Evolutionary conservation across 2,888 invertebrate genomes (phyloP).

Genomic region (Suillia variegata): DNA sequence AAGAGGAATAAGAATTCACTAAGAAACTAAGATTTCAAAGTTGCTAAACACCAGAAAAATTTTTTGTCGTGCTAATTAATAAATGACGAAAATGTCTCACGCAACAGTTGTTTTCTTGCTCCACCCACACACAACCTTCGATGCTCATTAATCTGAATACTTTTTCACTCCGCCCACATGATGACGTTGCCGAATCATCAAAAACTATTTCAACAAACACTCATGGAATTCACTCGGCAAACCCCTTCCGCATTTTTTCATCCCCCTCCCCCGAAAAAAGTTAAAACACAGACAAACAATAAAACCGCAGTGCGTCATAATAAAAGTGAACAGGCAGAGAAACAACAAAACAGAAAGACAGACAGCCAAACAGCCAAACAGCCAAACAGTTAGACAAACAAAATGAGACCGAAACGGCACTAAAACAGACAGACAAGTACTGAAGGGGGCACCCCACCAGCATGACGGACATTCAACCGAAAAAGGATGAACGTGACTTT

Average conservation of each 20-base stretch:
- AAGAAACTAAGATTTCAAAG: too few relatives aligned
- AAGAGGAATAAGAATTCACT: too few relatives aligned
- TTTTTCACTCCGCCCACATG: neutral
- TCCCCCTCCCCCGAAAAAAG: neutral
- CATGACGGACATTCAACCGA: conserved; percentile 43
- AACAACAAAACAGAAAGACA: neutral
- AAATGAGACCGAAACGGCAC: neutral
- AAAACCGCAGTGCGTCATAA: conserved; percentile 16
- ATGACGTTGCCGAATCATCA: neutral
- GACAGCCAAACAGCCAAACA: too few relatives aligned
- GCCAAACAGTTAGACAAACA: conserved; percentile 2
- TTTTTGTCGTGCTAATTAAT: too few relatives aligned
- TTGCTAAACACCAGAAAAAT: too few relatives aligned
- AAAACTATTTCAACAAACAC: conserved; percentile 14
- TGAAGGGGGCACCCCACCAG: neutral
- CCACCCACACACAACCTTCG: too few relatives aligned
- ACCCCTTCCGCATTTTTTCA: neutral
- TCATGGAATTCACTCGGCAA: neutral
- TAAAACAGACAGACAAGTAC: neutral
- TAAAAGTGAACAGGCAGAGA: conserved; percentile 2
- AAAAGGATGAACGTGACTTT: conserved; percentile 50
- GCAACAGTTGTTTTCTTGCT: neutral
- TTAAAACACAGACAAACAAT: neutral
- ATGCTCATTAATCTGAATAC: conserved; percentile 14
- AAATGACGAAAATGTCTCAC: too few relatives aligned